Base-by-base conservation (phyloP, 2,113 vertebrate species). In the Ceuthmochares aereus region DNA sequence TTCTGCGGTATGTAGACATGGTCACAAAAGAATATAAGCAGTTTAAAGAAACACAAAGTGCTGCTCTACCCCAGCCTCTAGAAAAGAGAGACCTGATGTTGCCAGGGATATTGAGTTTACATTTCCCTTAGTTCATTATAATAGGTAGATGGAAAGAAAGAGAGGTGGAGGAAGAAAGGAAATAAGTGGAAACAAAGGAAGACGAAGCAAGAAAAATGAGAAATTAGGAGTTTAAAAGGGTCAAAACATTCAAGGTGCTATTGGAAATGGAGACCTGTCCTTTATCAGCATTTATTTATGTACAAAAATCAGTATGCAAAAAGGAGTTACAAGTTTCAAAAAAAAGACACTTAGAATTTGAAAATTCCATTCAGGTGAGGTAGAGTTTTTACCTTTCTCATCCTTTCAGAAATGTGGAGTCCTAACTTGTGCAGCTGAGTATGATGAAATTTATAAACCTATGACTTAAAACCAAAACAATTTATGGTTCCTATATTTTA, bases 1-100 rank as follows among this genome's bases (percentile, higher is more conserved):
- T 93, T 95, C 67, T 72, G 62, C 76, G 74, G 89, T 78, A 87
- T 96, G 84, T 73, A 89, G 81, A 85, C 40, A 73, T 42, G 74
- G 89, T 89, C 77, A 87, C 37, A 59, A 74, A 95, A 85, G 36
- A 69, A 89, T 69, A 68, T 74, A 49, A 40, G 25, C 25, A 37
- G 14, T 79, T 27, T 84, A 36, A 34, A 76, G 60, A 82, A 54
- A 30, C 26, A 54, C 7, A 45, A 89, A 84, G 7, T 32, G n/a
- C 27, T 91, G 21, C 30, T 78, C 10, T 78, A 49, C 3, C 6
- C 9, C n/a, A 81, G 42, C 34, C 23, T 72, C 8, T 68, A 79
- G 51, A 69, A 56, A 89, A 67, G 16, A 76, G 30, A 74, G 19
- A 54, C 17, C 2, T 20, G 10, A 29, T 51, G 12, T 43, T 72